A percentile compares a stretch with the other conserved stretches of the same genome.
These are phyloP conservation scores for Scortum barcoo DNA, from an alignment of 2,113 vertebrate species.

Conservation along the genomic window DNA sequence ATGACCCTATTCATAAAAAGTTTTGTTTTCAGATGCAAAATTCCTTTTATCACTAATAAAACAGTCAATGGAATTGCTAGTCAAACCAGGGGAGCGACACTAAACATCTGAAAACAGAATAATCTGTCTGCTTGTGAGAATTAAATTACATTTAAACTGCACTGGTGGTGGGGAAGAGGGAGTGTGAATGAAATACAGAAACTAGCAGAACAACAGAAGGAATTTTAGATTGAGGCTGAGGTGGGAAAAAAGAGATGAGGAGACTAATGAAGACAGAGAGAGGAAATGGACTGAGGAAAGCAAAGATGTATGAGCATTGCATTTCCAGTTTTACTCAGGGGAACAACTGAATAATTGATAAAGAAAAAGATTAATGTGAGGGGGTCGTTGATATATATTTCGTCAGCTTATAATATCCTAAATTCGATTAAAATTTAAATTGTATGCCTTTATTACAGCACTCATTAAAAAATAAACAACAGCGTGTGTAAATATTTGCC, in stretches of 20 bases:
- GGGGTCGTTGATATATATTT: conserved; percentile 30
- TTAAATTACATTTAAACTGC: conserved; percentile 16
- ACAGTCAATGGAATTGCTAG: neutral
- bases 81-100: neutral
- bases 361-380: conserved; percentile 52
- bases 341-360: conserved; percentile 66
- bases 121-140: conserved; percentile 9
- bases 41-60: neutral
- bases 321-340: conserved; percentile 27
- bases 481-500: conserved; percentile 16
- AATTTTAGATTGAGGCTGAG: conserved; percentile 9
- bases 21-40: neutral
- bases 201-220: neutral
- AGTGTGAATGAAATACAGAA: conserved; percentile 17
- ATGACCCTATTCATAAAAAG: neutral
- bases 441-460: conserved; percentile 32
- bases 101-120: neutral
- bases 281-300: neutral
- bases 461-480: conserved; percentile 29
- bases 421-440: conserved; percentile 58
- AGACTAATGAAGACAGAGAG: conserved; percentile 27
- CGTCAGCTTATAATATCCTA: conserved; percentile 33
- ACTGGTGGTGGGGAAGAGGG: neutral
- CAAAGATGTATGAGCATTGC: conserved; percentile 26
- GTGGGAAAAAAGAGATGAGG: neutral